Base-by-base conservation (phyloP, 2,888 invertebrate species). In the Busseola fusca region DNA sequence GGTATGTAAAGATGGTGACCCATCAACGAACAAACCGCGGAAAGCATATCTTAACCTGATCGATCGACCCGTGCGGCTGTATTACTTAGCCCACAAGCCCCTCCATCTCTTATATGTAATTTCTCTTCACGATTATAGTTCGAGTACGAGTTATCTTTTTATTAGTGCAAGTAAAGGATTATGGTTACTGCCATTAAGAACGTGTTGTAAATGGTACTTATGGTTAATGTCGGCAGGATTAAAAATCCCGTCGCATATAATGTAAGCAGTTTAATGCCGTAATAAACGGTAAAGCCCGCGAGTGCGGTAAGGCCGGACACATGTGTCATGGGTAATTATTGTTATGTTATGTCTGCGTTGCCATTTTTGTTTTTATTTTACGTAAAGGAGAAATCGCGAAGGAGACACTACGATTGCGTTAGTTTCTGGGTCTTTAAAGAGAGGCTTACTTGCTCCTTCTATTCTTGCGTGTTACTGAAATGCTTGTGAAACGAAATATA, bases 231-330 rank as follows among this genome's bases (percentile, higher is more conserved):
- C 12, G 64, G 57, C 65, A 60, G 74, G 70, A 82, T 80, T 82
- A 69, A 82, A 78, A 82, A 78, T 67, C 69, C 76, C 73, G 65
- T 76, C 63, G 78, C 74, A 59, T 78, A 66, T 58, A 73, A 80
- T 69, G 69, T 78, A 74, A 80, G 77, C 78, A 74, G 82, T 84
- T 85, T 87, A 88, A 88, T 87, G 85, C 80, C 83, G 86, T 72
- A 79, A 82, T 82, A 75, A 80, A 73, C 78, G 73, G 73, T 68
- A 54, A 59, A 60, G 34, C 66, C 57, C 66, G 58, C 69, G 74
- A 74, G 63, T 82, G 80, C 70, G 80, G 68, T 84, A 69, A 76
- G 62, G 59, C 63, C 54, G 72, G 72, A 80, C 80, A 72, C 66
- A 72, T 69, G 78, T 65, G 63, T 64, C 59, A 59, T 40, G 74